Evolutionary conservation across 2,888 invertebrate species (phyloP), one percentile per base, ranked within the genome.

Genomic region (Dasysyrphus albostriatus): DNA sequence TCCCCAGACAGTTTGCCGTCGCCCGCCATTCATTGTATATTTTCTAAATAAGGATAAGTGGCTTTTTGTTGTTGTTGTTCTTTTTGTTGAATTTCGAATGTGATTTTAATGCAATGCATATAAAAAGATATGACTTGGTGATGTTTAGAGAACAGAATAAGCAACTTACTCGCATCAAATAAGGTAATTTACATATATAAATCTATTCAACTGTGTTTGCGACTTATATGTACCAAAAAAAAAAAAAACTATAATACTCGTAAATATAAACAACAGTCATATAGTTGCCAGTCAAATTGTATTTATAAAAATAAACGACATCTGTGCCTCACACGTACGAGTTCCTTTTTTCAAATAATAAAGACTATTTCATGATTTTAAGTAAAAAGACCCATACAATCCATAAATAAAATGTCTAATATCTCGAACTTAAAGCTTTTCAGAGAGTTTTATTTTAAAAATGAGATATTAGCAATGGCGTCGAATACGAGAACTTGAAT

Each of bases 41-140:
- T 39, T 61, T 61, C 39, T 61, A 24, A 61, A 65, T 32, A 65
- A 47, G 65, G 65, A 47, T 65, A 65, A 47, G 65, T 65, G 65
- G 16, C 16, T 47, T 32, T 32, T 65, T 47, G 10, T 44, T 44
- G 63, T 47, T 65, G 3, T 7, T n/a, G n/a, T n/a, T n/a, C n/a
- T 24, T 24, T 24, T 24, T 32, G 24, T 32, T 34, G 65, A 32
- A n/a, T 44, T 65, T 19, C n/a, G 14, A 63, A 44, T 42, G 16
- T 37, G n/a, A 63, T 44, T 42, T 42, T 42, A 61, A 61, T 61
- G 61, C 61, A 61, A 61, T 12, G 12, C 29, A 39, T 19, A 39
- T 19, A 24, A 29, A 8, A 8, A 32, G 14, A n/a, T 32, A 29
- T 54, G 54, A 54, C 14, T 54, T n/a, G 14, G 1, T 2, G 14